A percentile compares a stretch with the other conserved stretches of the same genome.
Evolutionary conservation across 2,113 vertebrate genomes (phyloP).

Genomic region (Sinocyclocheilus anophthalmus): DNA sequence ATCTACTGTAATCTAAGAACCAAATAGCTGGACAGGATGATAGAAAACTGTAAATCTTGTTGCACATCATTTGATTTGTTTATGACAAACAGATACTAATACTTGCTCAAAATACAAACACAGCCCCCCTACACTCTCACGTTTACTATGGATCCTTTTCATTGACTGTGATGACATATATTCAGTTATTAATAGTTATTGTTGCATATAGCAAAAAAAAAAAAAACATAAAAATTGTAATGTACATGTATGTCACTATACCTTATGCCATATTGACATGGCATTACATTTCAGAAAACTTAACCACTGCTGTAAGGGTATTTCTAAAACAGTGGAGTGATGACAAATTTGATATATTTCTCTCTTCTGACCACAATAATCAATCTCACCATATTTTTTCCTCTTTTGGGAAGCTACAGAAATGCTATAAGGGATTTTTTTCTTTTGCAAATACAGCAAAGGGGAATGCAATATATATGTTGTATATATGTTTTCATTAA

Average conservation of each 20-base stretch:
- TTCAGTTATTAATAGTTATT: too few relatives aligned
- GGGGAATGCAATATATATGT: background rate
- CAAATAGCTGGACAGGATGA: slow-evolving; percentile 2
- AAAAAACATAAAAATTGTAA: too few relatives aligned
- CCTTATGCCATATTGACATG: too few relatives aligned
- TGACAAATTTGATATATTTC: background rate
- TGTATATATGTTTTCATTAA: background rate
- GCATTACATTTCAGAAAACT: background rate
- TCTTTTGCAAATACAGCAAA: too few relatives aligned
- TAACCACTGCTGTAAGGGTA: background rate
- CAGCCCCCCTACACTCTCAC: background rate
- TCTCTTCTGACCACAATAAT: too few relatives aligned
- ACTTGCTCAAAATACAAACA: background rate
- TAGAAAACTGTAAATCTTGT: slow-evolving; percentile 5
- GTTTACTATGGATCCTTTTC: background rate
- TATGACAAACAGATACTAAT: background rate
- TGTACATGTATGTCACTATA: too few relatives aligned
- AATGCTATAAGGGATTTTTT: too few relatives aligned
- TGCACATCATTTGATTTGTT: background rate
- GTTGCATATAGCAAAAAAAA: too few relatives aligned
- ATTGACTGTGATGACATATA: too few relatives aligned
- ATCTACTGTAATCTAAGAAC: slow-evolving; percentile 54
- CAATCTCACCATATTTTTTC: too few relatives aligned
- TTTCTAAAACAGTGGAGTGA: background rate
- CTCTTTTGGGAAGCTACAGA: too few relatives aligned